Conservation (phyloP, 2,888 invertebrate species). For the Epsilonema sp. region DNA sequence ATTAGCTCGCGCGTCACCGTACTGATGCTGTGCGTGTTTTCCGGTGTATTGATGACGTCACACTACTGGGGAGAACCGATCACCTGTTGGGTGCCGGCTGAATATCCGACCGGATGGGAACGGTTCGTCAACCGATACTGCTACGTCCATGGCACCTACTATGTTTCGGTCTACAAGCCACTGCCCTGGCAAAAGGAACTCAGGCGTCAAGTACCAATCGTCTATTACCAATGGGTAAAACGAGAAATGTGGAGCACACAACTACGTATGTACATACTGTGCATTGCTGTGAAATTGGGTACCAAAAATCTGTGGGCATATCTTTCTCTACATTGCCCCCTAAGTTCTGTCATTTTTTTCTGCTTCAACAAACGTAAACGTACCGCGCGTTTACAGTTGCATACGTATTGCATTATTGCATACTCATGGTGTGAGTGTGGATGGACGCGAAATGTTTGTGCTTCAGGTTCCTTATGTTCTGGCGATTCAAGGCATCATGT, state of each 20-base stretch:
- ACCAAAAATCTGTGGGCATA: too few relatives aligned
- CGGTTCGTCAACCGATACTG: constrained; percentile 25
- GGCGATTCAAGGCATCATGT: constrained; percentile 23
- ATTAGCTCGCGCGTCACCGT: constrained; percentile 16
- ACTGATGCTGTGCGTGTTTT: constrained; percentile 17
- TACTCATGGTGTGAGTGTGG: too few relatives aligned
- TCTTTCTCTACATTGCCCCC: too few relatives aligned
- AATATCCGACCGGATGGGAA: constrained; percentile 21
- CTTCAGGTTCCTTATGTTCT: constrained; percentile 23
- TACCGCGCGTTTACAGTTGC: too few relatives aligned
- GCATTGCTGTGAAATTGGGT: not conserved
- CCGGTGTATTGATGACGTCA: constrained; percentile 19
- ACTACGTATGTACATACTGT: too few relatives aligned
- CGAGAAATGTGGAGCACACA: too few relatives aligned
- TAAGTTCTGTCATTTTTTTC: too few relatives aligned
- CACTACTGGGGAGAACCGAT: constrained; percentile 25
- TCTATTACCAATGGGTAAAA: constrained; percentile 25
- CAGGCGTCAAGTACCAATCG: constrained; percentile 16
- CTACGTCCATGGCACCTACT: constrained; percentile 27
- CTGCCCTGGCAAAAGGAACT: constrained; percentile 16
- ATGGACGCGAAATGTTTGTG: too few relatives aligned
- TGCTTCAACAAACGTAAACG: too few relatives aligned
- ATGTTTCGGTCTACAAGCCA: constrained; percentile 17
- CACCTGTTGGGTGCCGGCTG: constrained; percentile 25
- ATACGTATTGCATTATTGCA: too few relatives aligned